Evolutionary conservation across 2,888 invertebrate species (phyloP).

Genomic region (Gnatocerus cornutus): DNA sequence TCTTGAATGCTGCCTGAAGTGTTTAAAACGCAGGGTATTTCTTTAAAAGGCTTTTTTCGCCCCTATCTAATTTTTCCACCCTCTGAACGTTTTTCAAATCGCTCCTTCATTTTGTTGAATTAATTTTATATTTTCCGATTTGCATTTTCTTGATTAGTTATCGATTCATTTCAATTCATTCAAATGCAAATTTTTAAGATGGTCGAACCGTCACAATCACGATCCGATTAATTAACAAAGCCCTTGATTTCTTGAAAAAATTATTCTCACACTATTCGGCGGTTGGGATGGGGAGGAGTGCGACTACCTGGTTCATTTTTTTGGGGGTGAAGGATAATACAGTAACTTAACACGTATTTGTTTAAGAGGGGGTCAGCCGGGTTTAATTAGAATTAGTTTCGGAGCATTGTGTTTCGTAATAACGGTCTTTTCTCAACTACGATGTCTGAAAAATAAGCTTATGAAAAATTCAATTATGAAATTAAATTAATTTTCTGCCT

Average conservation of each 20-base stretch:
- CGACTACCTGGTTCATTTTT: slow-evolving; percentile 58
- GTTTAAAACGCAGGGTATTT: slow-evolving; percentile 60
- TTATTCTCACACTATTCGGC: slow-evolving; percentile 19
- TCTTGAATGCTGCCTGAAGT: slow-evolving; percentile 42
- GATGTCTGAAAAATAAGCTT: slow-evolving; percentile 31
- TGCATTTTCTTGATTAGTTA: slow-evolving; percentile 67
- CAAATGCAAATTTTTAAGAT: slow-evolving; percentile 45
- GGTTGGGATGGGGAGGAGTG: slow-evolving; percentile 17
- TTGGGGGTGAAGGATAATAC: slow-evolving; percentile 54
- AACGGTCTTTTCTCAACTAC: neutral
- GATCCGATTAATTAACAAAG: slow-evolving; percentile 33
- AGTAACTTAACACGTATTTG: slow-evolving; percentile 61
- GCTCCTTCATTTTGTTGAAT: slow-evolving; percentile 60
- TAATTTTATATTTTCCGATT: slow-evolving; percentile 62
- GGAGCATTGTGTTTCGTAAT: neutral
- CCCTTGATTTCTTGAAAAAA: slow-evolving; percentile 9
- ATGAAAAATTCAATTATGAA: slow-evolving; percentile 71
- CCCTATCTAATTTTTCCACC: slow-evolving; percentile 61
- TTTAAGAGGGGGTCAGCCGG: slow-evolving; percentile 59
- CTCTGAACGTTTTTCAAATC: slow-evolving; percentile 58
- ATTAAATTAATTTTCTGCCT: slow-evolving; percentile 71
- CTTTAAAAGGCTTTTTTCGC: slow-evolving; percentile 64
- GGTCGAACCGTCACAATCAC: slow-evolving; percentile 31
- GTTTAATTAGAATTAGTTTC: slow-evolving; percentile 58
- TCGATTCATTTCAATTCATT: slow-evolving; percentile 56